Base-by-base conservation (phyloP, 2,888 invertebrate species). In the Phlogophora meticulosa region DNA sequence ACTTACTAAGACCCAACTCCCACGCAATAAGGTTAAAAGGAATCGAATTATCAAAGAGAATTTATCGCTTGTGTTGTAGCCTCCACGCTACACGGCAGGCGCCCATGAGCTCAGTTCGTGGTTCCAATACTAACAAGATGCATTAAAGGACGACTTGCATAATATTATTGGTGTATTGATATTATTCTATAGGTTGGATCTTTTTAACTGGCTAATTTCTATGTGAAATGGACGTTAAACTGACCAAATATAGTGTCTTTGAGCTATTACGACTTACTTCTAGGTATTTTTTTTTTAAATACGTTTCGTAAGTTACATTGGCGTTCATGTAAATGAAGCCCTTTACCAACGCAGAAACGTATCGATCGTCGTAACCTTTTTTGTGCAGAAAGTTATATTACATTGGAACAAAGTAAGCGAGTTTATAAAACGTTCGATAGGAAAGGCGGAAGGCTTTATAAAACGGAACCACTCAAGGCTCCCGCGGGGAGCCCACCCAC, bases 401-500 rank as follows among this genome's bases (percentile, higher is more conserved):
- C 42, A 38, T 53, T 13, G n/a, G 24, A 58, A 51, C 28, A 55
- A 65, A 60, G 46, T 40, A 20, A 9, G 17, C 36, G 51, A 60
- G 17, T 28, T 53, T 52, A 63, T 53, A 56, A 42, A 60, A 81
- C 45, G 48, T 63, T 66, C 24, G 34, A 49, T 60, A 70, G 64
- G 53, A 79, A 73, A 76, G 45, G 40, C 60, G 61, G 65, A 75
- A 72, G 43, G 65, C 71, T 76, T 70, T 82, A 76, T 74, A 71
- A 65, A 77, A 76, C 80, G 71, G 80, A 76, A 79, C 51, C 57
- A 74, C 64, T 80, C 67, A 60, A 52, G 32, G 24, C 52, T 32
- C 57, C 42, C 60, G 49, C 46, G 43, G 64, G 67, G 72, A 63
- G 68, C 61, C 56, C 81, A 81, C 81, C 81, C 82, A 81, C 80